Evolutionary conservation across 2,113 vertebrate species (phyloP), one percentile per base, ranked within the genome.

Genomic region (Eonycteris spelaea): DNA sequence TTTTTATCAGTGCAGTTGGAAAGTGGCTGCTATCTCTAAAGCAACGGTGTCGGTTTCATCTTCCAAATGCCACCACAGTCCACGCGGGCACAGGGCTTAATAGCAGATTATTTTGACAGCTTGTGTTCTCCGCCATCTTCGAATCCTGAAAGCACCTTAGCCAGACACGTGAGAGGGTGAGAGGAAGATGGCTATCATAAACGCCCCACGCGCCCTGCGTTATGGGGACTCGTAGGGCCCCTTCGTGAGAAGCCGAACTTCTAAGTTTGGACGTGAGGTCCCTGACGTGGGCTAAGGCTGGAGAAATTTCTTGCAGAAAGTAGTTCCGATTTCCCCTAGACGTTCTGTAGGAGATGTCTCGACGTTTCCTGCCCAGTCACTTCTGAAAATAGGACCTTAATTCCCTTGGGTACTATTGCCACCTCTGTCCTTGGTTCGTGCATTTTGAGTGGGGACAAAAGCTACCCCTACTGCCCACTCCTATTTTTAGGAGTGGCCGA

Each of bases 181-280:
- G 78, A 82, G 91, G 97, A 94, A 90, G 95, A 86, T 94, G 67
- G 40, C 91, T 95, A 53, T 89, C 92, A 48, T 95, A 92, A 95
- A 95, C 28, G 35, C 80, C 92, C 96, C 95, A 70, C 83, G 86
- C 89, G 95, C 94, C 95, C 92, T 96, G 94, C 55, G 15, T 89
- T 87, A 40, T 1, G 3, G 83, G 94, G 82, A 59, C 91, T 94
- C 96, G 86, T 86, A 86, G 94, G 96, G 92, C 48, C 91, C 94
- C 78, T 94, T 65, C 71, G 24, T 43, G 65, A 90, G 96, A 86
- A 95, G 86, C 63, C 16, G 67, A 88, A 1, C 6, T 65, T 53
- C 35, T 77, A 45, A 90, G 85, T 2, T 86, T 53, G 2, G 85
- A 65, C 79, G 1, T 5, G 35, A 93, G 35, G 88, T 74, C 86